Conservation (phyloP, 2,888 invertebrate genomes). For the Stomorhina lunata region DNA sequence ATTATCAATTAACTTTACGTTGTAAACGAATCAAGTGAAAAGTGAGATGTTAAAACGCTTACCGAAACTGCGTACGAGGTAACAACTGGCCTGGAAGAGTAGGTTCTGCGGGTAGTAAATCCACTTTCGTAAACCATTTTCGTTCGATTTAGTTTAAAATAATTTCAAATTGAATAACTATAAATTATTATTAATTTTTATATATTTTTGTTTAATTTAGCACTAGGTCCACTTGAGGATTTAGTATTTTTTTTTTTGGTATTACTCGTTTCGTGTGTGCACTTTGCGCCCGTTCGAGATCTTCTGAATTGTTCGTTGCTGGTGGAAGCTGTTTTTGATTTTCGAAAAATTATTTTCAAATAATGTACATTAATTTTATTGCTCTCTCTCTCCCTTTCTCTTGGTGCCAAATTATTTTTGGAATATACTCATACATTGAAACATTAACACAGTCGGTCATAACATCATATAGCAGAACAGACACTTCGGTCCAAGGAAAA, state of each 20-base stretch:
- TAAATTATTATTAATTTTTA: slow-evolving; percentile 25
- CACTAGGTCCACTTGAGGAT: slow-evolving; percentile 61
- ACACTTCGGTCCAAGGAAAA: neutral
- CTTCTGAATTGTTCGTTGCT: slow-evolving; percentile 74
- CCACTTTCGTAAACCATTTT: slow-evolving; percentile 96
- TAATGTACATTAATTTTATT: slow-evolving; percentile 54
- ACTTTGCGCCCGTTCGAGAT: slow-evolving; percentile 80
- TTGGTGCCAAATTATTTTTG: slow-evolving; percentile 79
- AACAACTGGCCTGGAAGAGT: slow-evolving; percentile 84
- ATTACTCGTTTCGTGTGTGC: slow-evolving; percentile 74
- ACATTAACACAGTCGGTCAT: neutral
- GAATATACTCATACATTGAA: slow-evolving; percentile 71
- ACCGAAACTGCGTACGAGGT: slow-evolving; percentile 91
- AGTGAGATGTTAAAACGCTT: slow-evolving; percentile 80
- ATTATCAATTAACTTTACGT: neutral
- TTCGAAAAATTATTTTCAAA: slow-evolving; percentile 68
- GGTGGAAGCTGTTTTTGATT: slow-evolving; percentile 75
- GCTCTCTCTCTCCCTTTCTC: slow-evolving; percentile 72
- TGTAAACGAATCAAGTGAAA: slow-evolving; percentile 17
- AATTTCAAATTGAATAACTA: slow-evolving; percentile 10
- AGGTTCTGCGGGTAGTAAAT: slow-evolving; percentile 93
- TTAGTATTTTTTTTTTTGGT: slow-evolving; percentile 66
- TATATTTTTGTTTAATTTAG: slow-evolving; percentile 64
- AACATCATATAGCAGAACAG: neutral
- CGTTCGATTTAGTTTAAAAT: slow-evolving; percentile 67